A percentile compares a stretch with the other conserved stretches of the same genome.
Evolutionary conservation across 2,113 vertebrate genomes (phyloP).

Genomic region (Macroglossus sobrinus): DNA sequence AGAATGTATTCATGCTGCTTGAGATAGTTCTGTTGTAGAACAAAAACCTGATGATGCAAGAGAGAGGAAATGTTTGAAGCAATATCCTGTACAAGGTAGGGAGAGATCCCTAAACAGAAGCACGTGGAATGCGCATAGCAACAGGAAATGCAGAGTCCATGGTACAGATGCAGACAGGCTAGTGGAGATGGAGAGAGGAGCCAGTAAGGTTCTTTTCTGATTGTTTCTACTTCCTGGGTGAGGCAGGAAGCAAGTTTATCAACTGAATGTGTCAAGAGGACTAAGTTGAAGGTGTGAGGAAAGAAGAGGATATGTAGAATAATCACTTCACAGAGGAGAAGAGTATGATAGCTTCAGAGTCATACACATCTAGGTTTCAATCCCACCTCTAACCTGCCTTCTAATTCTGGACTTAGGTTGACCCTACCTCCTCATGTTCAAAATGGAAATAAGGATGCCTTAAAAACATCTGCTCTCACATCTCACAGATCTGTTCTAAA

Average conservation of each 20-base stretch:
- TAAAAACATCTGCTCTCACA: not conserved
- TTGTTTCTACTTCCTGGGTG: not conserved
- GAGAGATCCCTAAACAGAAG: not conserved
- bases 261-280: not conserved
- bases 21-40: not conserved
- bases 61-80: not conserved
- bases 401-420: not conserved
- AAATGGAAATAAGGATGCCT: not conserved
- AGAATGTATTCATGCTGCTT: not conserved
- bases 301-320: not conserved
- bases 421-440: not conserved
- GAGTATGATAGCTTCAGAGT: not conserved
- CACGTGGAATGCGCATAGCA: not conserved
- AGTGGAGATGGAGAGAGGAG: not conserved
- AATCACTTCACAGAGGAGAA: not conserved
- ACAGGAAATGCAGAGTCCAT: not conserved
- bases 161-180: not conserved
- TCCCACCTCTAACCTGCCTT: not conserved
- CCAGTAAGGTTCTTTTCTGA: not conserved
- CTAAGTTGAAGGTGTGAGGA: not conserved
- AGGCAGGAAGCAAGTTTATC: not conserved
- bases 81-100: not conserved
- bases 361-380: not conserved
- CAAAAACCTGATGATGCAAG: not conserved
- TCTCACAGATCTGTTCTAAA: not conserved